Percentiles rank a stretch among this genome's conserved stretches.
Evolutionary conservation across 2,888 invertebrate genomes (phyloP).

Genomic region (Norana najaformis): DNA sequence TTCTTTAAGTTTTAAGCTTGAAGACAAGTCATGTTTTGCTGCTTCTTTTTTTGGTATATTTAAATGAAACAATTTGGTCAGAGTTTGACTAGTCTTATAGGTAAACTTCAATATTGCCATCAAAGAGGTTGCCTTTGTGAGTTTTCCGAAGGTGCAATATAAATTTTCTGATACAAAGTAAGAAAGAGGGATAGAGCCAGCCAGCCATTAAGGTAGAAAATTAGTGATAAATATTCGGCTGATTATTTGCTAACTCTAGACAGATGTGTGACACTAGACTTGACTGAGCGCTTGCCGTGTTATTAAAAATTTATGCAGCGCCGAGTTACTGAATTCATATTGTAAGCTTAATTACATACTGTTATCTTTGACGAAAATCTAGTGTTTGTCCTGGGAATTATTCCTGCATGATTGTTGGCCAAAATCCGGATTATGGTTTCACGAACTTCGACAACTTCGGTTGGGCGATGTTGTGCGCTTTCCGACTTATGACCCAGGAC

Average conservation of each 20-base stretch:
- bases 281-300: no score
- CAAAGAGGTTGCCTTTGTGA: background rate
- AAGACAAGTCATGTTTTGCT: background rate
- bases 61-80: background rate
- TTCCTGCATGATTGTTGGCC: constrained; percentile 85
- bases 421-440: constrained; percentile 93
- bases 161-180: background rate
- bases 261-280: no score
- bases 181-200: background rate
- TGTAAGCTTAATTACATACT: no score
- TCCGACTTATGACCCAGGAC: constrained; percentile 97
- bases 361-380: background rate
- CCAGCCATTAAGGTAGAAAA: background rate
- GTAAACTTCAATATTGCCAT: background rate
- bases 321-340: no score
- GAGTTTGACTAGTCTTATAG: background rate
- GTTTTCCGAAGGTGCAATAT: background rate
- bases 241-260: no score
- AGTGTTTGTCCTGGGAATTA: constrained; percentile 68
- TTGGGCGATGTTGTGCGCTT: constrained; percentile 94
- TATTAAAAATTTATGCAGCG: no score
- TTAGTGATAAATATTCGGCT: no score
- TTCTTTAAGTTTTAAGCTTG: background rate
- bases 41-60: background rate
- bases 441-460: constrained; percentile 98